phyloP scores from a whole-genome alignment of 1,140 invertebrate genomes.

The Gryon sp. region DNA sequence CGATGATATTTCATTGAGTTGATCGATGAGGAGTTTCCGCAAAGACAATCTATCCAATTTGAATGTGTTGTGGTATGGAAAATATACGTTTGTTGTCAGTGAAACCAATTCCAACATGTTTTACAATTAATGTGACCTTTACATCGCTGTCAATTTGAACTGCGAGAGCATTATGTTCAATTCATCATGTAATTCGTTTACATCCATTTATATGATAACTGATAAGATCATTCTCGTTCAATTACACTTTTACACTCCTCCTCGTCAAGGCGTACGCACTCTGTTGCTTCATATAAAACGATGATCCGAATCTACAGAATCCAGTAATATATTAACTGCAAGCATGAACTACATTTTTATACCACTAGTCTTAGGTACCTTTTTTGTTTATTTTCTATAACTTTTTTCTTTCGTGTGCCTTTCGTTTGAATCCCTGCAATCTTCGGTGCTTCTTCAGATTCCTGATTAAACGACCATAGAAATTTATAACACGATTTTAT shows the following conservation, averaged over 20 bases:
- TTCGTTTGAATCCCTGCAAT: neutral
- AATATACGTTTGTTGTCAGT: constrained; percentile 36
- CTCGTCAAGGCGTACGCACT: constrained; percentile 33
- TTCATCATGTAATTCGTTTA: constrained; percentile 50
- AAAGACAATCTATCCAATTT: constrained; percentile 24
- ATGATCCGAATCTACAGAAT: constrained; percentile 31
- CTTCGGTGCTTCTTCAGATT: neutral
- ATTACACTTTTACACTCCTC: constrained; percentile 52
- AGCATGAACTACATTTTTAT: constrained; percentile 58
- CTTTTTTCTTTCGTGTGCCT: neutral
- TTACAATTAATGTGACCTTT: constrained; percentile 59
- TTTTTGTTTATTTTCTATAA: constrained; percentile 2
- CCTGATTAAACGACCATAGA: no score
- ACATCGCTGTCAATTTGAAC: constrained; percentile 29
- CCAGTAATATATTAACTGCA: constrained; percentile 59
- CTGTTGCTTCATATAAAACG: constrained; percentile 53
- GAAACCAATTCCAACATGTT: constrained; percentile 9
- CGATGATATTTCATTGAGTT: no score
- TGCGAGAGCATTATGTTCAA: constrained; percentile 40
- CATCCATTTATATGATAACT: constrained; percentile 28
- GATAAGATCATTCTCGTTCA: constrained; percentile 55
- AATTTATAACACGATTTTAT: no score
- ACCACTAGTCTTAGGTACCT: constrained; percentile 59
- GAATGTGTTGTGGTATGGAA: neutral
- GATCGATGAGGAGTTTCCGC: constrained; percentile 23